phyloP scores from a whole-genome alignment of 1,140 invertebrate genomes.

The Chymomyza costata region DNA sequence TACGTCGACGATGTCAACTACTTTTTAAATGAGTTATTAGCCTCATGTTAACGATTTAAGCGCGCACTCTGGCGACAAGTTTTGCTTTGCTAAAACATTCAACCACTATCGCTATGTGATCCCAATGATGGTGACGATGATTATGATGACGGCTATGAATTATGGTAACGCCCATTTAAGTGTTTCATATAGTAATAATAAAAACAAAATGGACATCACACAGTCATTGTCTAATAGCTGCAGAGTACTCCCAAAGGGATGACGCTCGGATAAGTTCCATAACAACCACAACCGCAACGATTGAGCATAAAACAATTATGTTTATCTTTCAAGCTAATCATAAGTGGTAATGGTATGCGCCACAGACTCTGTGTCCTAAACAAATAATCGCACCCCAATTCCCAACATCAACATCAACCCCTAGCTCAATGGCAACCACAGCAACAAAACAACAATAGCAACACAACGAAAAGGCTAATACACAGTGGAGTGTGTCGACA shows the following conservation, averaged over 20 bases:
- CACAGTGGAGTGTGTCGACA: constrained; percentile 70
- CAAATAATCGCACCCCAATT: neutral
- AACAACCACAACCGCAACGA: constrained; percentile 5
- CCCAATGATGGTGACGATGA: too few relatives aligned
- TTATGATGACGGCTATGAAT: constrained; percentile 24
- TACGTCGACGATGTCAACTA: constrained; percentile 44
- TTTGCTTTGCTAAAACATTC: constrained; percentile 14
- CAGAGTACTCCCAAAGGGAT: too few relatives aligned
- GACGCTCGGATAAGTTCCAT: constrained; percentile 19
- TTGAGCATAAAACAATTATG: constrained; percentile 19
- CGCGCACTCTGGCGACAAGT: constrained; percentile 37
- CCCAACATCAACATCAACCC: constrained; percentile 5
- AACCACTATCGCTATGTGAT: too few relatives aligned
- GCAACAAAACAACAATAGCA: too few relatives aligned
- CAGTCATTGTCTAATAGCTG: too few relatives aligned
- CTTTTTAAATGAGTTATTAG: constrained; percentile 70
- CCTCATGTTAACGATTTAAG: constrained; percentile 58
- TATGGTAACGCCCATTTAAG: constrained; percentile 49
- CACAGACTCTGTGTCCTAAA: too few relatives aligned
- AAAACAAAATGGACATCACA: too few relatives aligned
- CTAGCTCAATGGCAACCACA: neutral
- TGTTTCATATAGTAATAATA: too few relatives aligned
- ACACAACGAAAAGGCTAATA: too few relatives aligned
- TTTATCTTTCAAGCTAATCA: constrained; percentile 69
- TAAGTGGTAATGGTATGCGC: too few relatives aligned